Base-by-base conservation (phyloP, 2,888 invertebrate genomes). In the Lasioglossum vierecki region DNA sequence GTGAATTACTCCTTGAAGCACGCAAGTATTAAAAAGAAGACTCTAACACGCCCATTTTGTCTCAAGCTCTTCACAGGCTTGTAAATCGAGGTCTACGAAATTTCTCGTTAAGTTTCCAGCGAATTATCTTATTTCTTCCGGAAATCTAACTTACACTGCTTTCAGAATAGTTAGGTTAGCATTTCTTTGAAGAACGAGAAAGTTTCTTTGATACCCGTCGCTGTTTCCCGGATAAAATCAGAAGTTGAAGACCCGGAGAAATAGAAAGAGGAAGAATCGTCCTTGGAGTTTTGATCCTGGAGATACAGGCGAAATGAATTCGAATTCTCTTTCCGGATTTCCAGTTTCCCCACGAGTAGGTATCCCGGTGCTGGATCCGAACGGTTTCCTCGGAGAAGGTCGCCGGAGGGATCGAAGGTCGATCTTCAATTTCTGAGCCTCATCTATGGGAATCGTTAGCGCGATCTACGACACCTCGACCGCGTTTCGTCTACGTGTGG, bases 401-500 rank as follows among this genome's bases (percentile, higher is more conserved):
- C 57, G 8, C n/a, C n/a, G 57, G 11, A 57, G 22, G 11, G 68
- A 76, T 76, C 72, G 76, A 73, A 13, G 60, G 15, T 22, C 66
- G 79, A 76, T 80, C 77, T 57, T 49, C 75, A 71, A 85, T 83
- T 77, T 74, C 66, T 53, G 46, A 57, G 41, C 68, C 57, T 39
- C 39, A 41, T 41, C 15, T 63, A 30, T 13, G 75, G 71, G 46
- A 76, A 86, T 88, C 53, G 75, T 84, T 78, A 83, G 76, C 77
- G 73, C 80, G 81, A 86, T 85, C 77, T 66, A 80, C 76, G 68
- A 81, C 68, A 78, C 80, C 13, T 68, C 73, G 83, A 60, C 57
- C 68, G 76, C 79, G 79, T 84, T 82, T 83, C 70, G 79, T 79
- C 74, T 88, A 88, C 80, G 77, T 83, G 83, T 79, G 82, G 80